Evolutionary conservation across 2,113 vertebrate genomes (phyloP).

Genomic region (Upupa epops): DNA sequence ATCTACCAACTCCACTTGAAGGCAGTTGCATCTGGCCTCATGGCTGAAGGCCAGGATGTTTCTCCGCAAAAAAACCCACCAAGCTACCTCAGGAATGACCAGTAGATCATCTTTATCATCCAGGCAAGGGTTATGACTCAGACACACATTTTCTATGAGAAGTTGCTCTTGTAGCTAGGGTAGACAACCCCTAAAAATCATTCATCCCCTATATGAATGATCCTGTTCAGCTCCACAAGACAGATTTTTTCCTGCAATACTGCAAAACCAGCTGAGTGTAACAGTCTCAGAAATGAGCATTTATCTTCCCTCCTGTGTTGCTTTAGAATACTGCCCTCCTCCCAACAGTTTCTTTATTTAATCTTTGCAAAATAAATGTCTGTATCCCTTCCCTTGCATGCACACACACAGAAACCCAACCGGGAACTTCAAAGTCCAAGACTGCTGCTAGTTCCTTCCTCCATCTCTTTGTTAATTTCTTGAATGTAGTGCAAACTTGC

Average conservation of each 20-base stretch:
- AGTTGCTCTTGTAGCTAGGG: neutral
- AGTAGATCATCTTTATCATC: neutral
- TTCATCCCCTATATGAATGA: neutral
- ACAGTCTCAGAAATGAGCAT: neutral
- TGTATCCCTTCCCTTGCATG: neutral
- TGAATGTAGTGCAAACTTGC: neutral
- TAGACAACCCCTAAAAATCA: neutral
- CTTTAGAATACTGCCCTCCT: neutral
- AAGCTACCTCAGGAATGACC: neutral
- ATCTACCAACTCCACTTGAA: neutral
- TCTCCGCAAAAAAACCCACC: neutral
- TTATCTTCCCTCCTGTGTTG: neutral
- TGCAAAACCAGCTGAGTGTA: neutral
- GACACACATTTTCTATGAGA: neutral
- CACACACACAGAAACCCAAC: neutral
- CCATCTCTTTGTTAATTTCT: neutral
- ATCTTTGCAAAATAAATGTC: neutral
- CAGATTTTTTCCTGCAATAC: neutral
- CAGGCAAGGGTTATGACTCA: neutral
- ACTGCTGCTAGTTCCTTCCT: neutral
- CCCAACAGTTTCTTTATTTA: neutral
- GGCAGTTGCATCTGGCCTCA: neutral
- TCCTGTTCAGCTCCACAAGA: neutral
- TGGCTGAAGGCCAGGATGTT: neutral
- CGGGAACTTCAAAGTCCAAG: neutral